A percentile compares a stretch with the other conserved stretches of the same genome.
phyloP scores from a whole-genome alignment of 2,888 invertebrate species.

The Notodonta ziczac region DNA sequence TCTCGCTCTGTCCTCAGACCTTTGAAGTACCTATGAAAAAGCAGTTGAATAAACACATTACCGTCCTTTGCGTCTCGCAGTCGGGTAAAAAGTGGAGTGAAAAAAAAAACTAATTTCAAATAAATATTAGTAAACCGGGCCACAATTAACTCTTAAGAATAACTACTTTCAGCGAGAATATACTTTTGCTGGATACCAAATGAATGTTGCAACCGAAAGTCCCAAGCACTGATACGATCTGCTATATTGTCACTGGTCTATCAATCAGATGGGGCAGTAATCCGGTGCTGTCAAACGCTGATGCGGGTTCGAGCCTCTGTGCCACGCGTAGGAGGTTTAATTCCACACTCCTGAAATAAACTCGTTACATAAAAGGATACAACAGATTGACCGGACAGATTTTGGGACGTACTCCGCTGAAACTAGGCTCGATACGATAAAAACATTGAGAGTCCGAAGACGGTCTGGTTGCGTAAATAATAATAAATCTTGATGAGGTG shows the following conservation, averaged over 20 bases:
- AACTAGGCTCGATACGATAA: not conserved
- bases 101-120: no score
- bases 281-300: conserved; percentile 12
- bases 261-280: conserved; percentile 15
- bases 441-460: no score
- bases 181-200: not conserved
- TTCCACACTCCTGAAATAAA: conserved; percentile 2
- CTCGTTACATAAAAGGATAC: not conserved
- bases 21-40: no score
- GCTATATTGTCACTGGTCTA: conserved; percentile 9
- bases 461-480: no score
- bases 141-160: no score
- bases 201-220: not conserved
- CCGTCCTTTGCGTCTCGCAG: no score
- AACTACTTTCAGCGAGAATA: no score
- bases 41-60: no score
- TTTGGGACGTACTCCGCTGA: not conserved
- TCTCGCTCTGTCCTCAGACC: no score
- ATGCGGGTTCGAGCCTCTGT: conserved; percentile 7
- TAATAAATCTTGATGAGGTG: no score
- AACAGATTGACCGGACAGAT: not conserved
- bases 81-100: no score
- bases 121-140: no score
- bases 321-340: not conserved
- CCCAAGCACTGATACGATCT: not conserved